Evolutionary conservation across 1,140 invertebrate species (phyloP), one percentile per base, ranked within the genome.

Genomic region (Tetramorium parvispinum): DNA sequence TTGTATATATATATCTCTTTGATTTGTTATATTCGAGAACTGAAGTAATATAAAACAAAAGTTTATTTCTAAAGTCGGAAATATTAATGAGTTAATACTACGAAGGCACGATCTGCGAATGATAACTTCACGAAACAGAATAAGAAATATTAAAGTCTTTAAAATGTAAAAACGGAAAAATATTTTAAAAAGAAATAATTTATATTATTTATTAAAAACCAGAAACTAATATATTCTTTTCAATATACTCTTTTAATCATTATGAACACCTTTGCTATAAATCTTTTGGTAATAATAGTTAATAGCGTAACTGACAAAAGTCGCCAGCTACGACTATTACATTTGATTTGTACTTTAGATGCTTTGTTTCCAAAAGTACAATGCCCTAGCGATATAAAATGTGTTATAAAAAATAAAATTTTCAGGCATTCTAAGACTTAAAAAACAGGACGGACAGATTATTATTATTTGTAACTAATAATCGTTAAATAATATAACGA

Each of bases 321-420:
- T 24, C 57, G 85, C 43, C 21, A 16, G 49, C 32, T 71, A 43
- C 53, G 43, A 66, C 81, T 88, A 88, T 79, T 65, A 77, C 43
- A n/a, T 37, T 66, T 81, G 49, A 89, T 89, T 89, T 89, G 88
- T 89, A 89, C 88, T 89, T 88, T 24, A 86, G 75, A 89, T 70
- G 65, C 76, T 76, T 88, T 89, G 88, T 83, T 76, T 86, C 61
- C 55, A 79, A 78, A 83, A 86, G 87, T 85, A 88, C 87, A 57
- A 61, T 86, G 76, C 68, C 77, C 7, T 63, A 85, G 85, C 21
- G 32, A 24, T 43, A 16, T 57, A 66, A 77, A 70, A 63, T 11
- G 8, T 46, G 43, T 10, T 11, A 43, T 7, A 76, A 65, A 43
- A 61, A 59, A n/a, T 53, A 53, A 24, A 43, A 27, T 61, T 46